These are phyloP conservation scores for Parapristionchus giblindavisi DNA, from an alignment of 2,888 invertebrate genomes.

Conservation along the genomic window DNA sequence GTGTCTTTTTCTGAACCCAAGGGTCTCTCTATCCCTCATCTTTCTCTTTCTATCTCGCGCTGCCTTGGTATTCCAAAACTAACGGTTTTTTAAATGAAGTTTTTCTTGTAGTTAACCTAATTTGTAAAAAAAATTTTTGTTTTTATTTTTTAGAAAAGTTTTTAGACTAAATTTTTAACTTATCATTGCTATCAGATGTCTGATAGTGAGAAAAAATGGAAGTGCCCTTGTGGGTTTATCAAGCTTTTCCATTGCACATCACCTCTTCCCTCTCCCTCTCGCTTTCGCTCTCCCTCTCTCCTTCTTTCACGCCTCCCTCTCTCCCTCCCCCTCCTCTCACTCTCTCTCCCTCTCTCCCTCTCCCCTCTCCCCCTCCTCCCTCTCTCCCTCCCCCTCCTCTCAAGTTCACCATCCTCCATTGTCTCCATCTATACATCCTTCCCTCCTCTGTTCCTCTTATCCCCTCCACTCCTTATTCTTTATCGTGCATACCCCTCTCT, in stretches of 20 bases:
- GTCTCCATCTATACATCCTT: background rate
- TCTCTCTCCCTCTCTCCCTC: background rate
- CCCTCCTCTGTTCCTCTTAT: background rate
- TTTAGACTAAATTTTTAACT: too few species aligned
- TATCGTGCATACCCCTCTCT: constrained; percentile 1
- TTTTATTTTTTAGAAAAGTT: too few species aligned
- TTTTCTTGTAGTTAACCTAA: too few species aligned
- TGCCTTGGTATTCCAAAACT: too few species aligned
- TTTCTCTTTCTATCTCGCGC: too few species aligned
- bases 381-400: background rate
- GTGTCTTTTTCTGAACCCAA: too few species aligned
- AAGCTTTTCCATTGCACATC: background rate
- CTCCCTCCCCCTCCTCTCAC: background rate
- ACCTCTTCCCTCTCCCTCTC: background rate
- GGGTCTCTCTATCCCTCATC: too few species aligned
- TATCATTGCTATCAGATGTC: background rate
- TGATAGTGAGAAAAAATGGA: too few species aligned
- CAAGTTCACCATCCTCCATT: background rate
- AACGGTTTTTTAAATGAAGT: too few species aligned
- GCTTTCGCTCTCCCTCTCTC: background rate
- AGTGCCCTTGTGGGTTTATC: background rate
- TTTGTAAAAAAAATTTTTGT: too few species aligned
- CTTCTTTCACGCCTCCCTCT: background rate
- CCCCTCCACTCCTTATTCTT: background rate
- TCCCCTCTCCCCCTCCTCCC: background rate